These are phyloP conservation scores for Erythrolamprus reginae DNA, from an alignment of 2,113 vertebrate species.

Conservation along the genomic window DNA sequence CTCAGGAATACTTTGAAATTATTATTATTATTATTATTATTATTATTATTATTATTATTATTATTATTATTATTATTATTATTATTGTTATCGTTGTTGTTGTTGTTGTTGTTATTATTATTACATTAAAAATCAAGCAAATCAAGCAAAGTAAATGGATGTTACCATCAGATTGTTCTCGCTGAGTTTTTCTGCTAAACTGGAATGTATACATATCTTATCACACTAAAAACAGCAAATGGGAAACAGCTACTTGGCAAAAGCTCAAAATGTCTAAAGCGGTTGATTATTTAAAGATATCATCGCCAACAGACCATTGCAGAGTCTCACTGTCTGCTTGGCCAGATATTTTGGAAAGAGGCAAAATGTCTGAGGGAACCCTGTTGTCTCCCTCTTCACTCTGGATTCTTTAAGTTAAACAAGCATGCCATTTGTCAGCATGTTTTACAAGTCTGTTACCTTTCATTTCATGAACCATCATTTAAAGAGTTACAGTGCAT, in stretches of 20 bases:
- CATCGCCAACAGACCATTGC: neutral
- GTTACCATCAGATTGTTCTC: neutral
- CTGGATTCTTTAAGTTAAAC: slow-evolving; percentile 54
- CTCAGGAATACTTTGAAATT: neutral
- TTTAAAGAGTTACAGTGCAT: slow-evolving; percentile 48
- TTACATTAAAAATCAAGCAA: neutral
- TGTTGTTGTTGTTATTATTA: no score
- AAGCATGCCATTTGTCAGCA: slow-evolving; percentile 48
- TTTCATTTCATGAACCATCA: slow-evolving; percentile 47
- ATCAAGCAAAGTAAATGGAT: neutral
- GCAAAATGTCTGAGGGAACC: neutral
- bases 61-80: no score
- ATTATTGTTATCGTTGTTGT: no score
- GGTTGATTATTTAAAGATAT: slow-evolving; percentile 30
- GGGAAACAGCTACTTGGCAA: slow-evolving; percentile 17
- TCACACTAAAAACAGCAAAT: slow-evolving; percentile 25
- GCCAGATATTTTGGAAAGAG: slow-evolving; percentile 15
- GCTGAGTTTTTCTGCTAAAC: slow-evolving; percentile 1
- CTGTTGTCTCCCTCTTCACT: slow-evolving; percentile 10
- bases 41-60: no score
- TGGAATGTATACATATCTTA: neutral
- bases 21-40: no score
- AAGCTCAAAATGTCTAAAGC: slow-evolving; percentile 25
- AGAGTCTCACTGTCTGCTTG: slow-evolving; percentile 8
- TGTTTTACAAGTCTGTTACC: slow-evolving; percentile 46